Conservation (phyloP, 2,797 vertebrate species). For the Bufotes viridis region DNA sequence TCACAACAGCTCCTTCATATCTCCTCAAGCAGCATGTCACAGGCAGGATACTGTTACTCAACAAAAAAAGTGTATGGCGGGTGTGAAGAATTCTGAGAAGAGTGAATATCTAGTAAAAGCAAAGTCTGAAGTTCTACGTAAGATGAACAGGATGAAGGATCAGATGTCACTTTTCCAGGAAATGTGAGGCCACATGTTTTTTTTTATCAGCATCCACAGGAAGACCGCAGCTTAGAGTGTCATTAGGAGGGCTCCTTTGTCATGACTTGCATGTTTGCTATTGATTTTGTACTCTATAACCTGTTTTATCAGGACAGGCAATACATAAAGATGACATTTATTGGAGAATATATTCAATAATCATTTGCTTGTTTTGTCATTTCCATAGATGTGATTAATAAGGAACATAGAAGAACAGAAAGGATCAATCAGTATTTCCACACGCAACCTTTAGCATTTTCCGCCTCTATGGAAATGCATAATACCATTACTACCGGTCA, state of each 20-base stretch:
- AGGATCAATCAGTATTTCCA: background rate
- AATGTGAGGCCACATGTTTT: slow-evolving; percentile 33
- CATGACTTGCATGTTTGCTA: background rate
- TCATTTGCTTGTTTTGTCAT: background rate
- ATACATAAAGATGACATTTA: background rate
- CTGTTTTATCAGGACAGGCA: background rate
- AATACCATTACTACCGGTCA: background rate
- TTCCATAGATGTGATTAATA: background rate
- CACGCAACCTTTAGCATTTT: background rate
- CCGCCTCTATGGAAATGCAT: background rate
- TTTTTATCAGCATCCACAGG: slow-evolving; percentile 34
- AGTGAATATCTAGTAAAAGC: slow-evolving; percentile 3
- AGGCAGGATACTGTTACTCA: background rate
- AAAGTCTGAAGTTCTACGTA: slow-evolving; percentile 23
- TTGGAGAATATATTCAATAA: background rate
- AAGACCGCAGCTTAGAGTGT: background rate
- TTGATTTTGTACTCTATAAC: background rate
- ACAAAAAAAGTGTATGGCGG: background rate
- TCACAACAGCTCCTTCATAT: background rate
- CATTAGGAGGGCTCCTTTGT: background rate
- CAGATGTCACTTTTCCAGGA: slow-evolving; percentile 54
- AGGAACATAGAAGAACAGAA: background rate
- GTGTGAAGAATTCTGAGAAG: background rate
- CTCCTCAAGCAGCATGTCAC: background rate
- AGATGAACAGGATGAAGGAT: slow-evolving; percentile 23